These are phyloP conservation scores for Drosophila nr. fundita DNA, from an alignment of 2,888 invertebrate species.

Conservation along the genomic window DNA sequence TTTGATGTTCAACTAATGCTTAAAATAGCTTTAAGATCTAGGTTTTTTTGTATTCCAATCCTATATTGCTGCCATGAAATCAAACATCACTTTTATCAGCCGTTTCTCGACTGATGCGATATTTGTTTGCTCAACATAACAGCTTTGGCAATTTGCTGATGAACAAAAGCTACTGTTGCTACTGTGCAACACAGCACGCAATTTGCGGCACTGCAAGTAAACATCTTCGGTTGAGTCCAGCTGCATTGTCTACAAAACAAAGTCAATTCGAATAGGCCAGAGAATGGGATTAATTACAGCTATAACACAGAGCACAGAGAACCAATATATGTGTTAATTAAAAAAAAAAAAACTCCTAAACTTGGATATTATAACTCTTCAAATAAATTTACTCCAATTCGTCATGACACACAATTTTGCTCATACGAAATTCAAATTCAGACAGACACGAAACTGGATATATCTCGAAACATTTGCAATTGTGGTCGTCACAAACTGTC, in stretches of 20 bases:
- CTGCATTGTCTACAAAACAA: constrained; percentile 37
- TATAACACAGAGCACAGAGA: neutral
- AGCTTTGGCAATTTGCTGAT: constrained; percentile 27
- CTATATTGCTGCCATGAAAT: neutral
- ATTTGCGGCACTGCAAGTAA: constrained; percentile 34
- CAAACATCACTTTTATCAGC: constrained; percentile 10
- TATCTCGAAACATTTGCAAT: constrained; percentile 28
- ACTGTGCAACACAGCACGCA: constrained; percentile 35
- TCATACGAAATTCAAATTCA: constrained; percentile 11
- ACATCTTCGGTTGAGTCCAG: constrained; percentile 27
- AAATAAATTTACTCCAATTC: neutral
- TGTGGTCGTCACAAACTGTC: constrained; percentile 60
- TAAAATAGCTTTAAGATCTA: neutral
- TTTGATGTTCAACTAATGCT: neutral
- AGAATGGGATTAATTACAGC: neutral
- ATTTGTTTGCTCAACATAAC: constrained; percentile 20
- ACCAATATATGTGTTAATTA: neutral
- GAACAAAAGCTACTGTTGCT: constrained; percentile 44
- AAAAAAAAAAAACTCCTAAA: neutral
- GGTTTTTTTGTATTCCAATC: too few species aligned
- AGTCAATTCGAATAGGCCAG: constrained; percentile 13
- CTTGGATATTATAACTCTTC: neutral
- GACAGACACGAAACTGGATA: neutral
- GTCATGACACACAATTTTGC: neutral
- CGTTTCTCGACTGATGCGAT: constrained; percentile 16